Percentiles rank a stretch among this genome's conserved stretches.
These are phyloP conservation scores for Anodontia alba DNA, from an alignment of 2,888 invertebrate genomes.

Conservation along the genomic window DNA sequence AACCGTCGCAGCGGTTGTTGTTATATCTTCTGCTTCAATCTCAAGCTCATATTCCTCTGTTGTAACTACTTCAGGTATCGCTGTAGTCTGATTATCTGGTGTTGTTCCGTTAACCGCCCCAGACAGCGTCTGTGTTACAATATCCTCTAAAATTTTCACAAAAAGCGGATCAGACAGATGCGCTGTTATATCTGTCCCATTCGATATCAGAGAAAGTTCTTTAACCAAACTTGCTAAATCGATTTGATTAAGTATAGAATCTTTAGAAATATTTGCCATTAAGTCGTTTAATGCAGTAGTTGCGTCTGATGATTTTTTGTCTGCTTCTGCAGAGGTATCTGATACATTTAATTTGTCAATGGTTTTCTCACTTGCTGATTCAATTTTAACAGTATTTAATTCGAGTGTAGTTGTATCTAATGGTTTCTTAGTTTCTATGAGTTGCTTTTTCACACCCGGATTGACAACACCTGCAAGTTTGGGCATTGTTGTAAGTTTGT, in stretches of 20 bases:
- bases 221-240: not conserved
- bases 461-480: not conserved
- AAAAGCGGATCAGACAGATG: not conserved
- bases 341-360: not conserved
- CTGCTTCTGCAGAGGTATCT: not conserved
- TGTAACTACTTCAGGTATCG: not conserved
- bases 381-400: not conserved
- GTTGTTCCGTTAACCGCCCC: not conserved
- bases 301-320: not conserved
- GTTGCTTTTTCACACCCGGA: not conserved
- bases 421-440: not conserved
- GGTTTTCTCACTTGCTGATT: not conserved
- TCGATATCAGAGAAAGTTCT: not conserved
- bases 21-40: not conserved
- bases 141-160: not conserved
- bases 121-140: not conserved
- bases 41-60: not conserved
- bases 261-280: not conserved
- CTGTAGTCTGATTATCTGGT: not conserved
- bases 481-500: not conserved
- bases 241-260: not conserved
- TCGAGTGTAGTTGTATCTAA: not conserved
- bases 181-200: not conserved
- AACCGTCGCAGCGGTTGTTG: not conserved
- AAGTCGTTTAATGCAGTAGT: not conserved